phyloP scores from a whole-genome alignment of 1,140 invertebrate genomes.

The Liolophura sinensis region DNA sequence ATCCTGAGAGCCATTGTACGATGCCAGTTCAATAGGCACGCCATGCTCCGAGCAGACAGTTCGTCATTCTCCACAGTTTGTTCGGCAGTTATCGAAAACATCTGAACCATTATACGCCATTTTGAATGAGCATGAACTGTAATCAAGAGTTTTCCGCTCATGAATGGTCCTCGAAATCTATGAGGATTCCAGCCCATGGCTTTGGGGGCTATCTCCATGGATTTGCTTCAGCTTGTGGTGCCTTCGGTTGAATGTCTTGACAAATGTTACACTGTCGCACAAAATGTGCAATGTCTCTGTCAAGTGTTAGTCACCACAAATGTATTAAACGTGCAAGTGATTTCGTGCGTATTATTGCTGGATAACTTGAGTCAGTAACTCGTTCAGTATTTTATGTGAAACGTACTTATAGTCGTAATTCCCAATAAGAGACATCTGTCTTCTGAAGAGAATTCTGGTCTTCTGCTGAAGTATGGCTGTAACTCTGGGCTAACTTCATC shows the following conservation, averaged over 20 bases:
- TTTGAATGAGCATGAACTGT: slow-evolving; percentile 61
- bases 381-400: slow-evolving; percentile 48
- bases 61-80: slow-evolving; percentile 29
- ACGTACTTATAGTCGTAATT: slow-evolving; percentile 28
- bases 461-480: background rate
- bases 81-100: slow-evolving; percentile 21
- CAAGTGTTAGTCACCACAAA: slow-evolving; percentile 62
- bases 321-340: slow-evolving; percentile 49
- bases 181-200: slow-evolving; percentile 47
- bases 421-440: slow-evolving; percentile 10
- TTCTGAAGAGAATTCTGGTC: slow-evolving; percentile 8
- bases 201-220: slow-evolving; percentile 50
- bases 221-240: slow-evolving; percentile 22
- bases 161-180: slow-evolving; percentile 58
- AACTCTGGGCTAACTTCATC: too few species aligned
- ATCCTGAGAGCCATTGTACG: slow-evolving; percentile 61
- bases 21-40: slow-evolving; percentile 53
- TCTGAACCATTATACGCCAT: slow-evolving; percentile 58
- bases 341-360: slow-evolving; percentile 63
- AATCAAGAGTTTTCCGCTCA: slow-evolving; percentile 51
- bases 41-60: slow-evolving; percentile 52
- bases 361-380: slow-evolving; percentile 60
- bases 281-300: slow-evolving; percentile 54
- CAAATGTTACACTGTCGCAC: slow-evolving; percentile 58
- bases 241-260: slow-evolving; percentile 26